These are phyloP conservation scores for Jacana jacana DNA, from an alignment of 2,113 vertebrate genomes.

Conservation along the genomic window DNA sequence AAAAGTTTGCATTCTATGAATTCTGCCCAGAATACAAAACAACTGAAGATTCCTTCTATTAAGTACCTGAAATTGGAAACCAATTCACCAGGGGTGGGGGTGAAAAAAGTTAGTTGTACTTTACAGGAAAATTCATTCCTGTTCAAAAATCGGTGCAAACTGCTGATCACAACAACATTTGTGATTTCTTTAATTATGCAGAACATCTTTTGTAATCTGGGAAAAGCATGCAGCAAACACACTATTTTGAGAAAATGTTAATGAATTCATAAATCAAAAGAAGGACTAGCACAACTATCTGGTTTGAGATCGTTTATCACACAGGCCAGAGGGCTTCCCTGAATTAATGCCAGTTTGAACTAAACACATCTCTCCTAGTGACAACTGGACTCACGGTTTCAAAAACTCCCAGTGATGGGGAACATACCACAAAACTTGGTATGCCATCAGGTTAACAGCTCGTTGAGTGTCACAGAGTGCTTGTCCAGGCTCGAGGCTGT, in stretches of 20 bases:
- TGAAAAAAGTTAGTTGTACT: neutral
- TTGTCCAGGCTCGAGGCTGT: neutral
- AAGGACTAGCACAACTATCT: neutral
- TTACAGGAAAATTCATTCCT: neutral
- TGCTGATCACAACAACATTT: neutral
- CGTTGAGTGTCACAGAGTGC: neutral
- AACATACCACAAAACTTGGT: neutral
- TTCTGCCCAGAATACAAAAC: slow-evolving; percentile 13
- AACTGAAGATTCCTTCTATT: neutral
- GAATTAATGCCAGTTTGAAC: neutral
- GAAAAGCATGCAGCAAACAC: neutral
- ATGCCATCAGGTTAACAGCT: neutral
- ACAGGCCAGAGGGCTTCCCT: neutral
- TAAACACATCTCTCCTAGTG: neutral
- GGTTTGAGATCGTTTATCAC: neutral
- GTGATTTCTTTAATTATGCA: neutral
- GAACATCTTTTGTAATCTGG: neutral
- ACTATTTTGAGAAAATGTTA: neutral
- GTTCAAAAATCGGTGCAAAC: neutral
- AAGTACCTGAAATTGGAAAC: slow-evolving; percentile 15
- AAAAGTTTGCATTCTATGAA: neutral
- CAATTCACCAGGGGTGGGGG: neutral
- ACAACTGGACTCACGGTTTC: neutral
- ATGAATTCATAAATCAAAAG: neutral
- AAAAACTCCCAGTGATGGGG: neutral